phyloP scores from a whole-genome alignment of 1,140 invertebrate species.

The Pemphigus obesinymphae region DNA sequence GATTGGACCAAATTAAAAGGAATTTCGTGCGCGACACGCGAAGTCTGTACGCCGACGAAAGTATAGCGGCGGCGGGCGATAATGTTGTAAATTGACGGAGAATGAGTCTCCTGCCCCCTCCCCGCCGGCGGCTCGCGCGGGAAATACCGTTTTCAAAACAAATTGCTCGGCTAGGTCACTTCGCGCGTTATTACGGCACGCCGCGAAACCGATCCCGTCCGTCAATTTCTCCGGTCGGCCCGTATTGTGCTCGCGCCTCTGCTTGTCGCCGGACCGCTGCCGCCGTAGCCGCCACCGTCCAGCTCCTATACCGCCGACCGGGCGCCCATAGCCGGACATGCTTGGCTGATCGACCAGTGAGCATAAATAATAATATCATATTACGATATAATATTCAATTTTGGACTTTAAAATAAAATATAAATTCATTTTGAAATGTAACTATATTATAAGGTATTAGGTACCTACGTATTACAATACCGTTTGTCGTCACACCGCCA shows the following conservation, averaged over 20 bases:
- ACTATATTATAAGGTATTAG: no score
- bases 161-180: not conserved
- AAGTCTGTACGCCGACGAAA: not conserved
- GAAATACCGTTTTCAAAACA: not conserved
- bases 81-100: no score
- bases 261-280: not conserved
- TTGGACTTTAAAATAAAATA: no score
- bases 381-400: no score
- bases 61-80: not conserved
- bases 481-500: no score
- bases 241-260: not conserved
- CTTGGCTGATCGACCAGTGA: not conserved
- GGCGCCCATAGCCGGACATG: not conserved
- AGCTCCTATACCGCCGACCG: no score
- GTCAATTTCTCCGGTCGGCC: not conserved
- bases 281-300: not conserved
- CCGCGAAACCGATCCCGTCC: not conserved
- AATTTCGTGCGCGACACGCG: no score
- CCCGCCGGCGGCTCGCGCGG: not conserved
- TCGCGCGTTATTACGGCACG: not conserved
- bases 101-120: not conserved
- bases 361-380: no score
- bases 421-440: no score
- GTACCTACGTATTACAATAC: no score
- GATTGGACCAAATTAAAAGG: not conserved